Evolutionary conservation across 2,797 vertebrate species (phyloP).

Genomic region (Pangasius krempfi): DNA sequence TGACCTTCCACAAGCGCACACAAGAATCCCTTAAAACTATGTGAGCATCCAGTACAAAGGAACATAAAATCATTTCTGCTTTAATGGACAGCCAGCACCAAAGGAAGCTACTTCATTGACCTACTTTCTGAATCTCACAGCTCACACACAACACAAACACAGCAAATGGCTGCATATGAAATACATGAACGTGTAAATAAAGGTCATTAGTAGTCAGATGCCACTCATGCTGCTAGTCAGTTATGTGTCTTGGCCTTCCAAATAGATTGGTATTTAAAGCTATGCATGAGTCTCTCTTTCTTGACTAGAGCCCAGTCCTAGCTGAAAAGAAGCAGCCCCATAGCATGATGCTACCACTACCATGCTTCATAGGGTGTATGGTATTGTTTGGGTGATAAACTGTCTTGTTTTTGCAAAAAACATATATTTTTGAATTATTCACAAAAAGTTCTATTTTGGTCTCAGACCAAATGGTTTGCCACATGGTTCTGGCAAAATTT

Average conservation of each 20-base stretch:
- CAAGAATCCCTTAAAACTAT: not conserved
- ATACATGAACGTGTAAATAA: not conserved
- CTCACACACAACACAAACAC: not conserved
- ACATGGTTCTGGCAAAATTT: not conserved
- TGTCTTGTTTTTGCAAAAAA: not conserved
- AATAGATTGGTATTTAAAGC: not conserved
- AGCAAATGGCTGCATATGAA: not conserved
- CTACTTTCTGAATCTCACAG: slow-evolving; percentile 3
- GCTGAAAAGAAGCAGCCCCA: not conserved
- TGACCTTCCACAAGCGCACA: not conserved
- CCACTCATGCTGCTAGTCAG: not conserved
- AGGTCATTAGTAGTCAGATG: not conserved
- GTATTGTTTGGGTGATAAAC: not conserved
- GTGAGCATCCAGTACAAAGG: not conserved
- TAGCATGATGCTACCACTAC: not conserved
- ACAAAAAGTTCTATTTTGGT: not conserved
- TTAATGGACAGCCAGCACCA: slow-evolving; percentile 11
- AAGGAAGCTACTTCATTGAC: not conserved
- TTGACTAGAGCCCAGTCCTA: not conserved
- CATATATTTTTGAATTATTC: not conserved
- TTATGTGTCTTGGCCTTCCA: not conserved
- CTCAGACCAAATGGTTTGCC: not conserved
- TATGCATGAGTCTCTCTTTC: not conserved
- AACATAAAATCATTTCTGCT: slow-evolving; percentile 5
- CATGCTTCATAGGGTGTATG: not conserved